Percentiles rank a stretch among this genome's conserved stretches.
phyloP scores from a whole-genome alignment of 2,888 invertebrate species.

The Corythucha ciliata region DNA sequence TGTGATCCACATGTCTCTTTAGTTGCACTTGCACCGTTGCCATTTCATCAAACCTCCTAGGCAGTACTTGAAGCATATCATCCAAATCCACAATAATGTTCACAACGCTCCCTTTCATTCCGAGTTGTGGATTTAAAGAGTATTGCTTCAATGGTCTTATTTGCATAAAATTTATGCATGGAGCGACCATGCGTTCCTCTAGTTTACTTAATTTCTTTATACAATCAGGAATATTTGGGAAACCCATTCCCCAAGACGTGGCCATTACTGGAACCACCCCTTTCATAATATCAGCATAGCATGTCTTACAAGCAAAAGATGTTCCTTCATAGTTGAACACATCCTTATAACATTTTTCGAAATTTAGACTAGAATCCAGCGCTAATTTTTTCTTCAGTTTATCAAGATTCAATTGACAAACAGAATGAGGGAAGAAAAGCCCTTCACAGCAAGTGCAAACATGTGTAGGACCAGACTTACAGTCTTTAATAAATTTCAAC shows the following conservation, averaged over 20 bases:
- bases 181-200: constrained; percentile 40
- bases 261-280: not conserved
- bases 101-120: constrained; percentile 37
- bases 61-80: constrained; percentile 32
- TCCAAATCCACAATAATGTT: constrained; percentile 37
- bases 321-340: not conserved
- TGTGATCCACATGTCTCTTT: constrained; percentile 36
- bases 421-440: not conserved
- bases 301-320: not conserved
- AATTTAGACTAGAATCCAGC: not conserved
- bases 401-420: not conserved
- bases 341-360: not conserved
- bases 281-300: not conserved
- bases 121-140: constrained; percentile 37
- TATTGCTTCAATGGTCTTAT: constrained; percentile 36
- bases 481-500: no score
- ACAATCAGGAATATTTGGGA: not conserved
- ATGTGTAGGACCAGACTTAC: not conserved
- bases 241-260: not conserved
- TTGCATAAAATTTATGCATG: constrained; percentile 40
- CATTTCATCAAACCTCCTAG: constrained; percentile 34
- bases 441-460: not conserved
- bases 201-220: constrained; percentile 20
- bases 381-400: not conserved
- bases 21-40: constrained; percentile 36